Percentiles rank a stretch among this genome's conserved stretches.
phyloP scores from a whole-genome alignment of 2,113 vertebrate genomes.

The Oenanthe melanoleuca region DNA sequence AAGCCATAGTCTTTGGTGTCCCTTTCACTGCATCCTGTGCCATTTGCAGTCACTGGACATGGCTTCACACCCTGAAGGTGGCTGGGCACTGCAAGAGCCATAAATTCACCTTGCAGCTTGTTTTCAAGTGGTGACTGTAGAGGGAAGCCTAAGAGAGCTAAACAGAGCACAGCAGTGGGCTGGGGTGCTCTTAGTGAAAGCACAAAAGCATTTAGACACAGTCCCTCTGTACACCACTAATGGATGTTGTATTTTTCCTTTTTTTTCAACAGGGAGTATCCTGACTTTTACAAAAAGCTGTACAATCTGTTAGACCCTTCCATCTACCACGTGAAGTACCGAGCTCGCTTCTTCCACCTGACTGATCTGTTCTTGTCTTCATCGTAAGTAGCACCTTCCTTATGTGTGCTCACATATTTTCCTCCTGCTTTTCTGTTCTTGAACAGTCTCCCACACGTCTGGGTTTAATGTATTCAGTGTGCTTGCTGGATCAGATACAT shows the following conservation, averaged over 20 bases:
- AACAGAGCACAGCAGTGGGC: neutral
- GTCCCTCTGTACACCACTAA: neutral
- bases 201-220: neutral
- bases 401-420: neutral
- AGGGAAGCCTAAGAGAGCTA: neutral
- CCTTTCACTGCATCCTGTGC: neutral
- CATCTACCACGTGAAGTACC: slow-evolving; percentile 91
- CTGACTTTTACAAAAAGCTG: slow-evolving; percentile 94
- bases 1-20: neutral
- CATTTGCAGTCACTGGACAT: neutral
- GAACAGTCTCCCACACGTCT: neutral
- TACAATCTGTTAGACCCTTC: slow-evolving; percentile 91
- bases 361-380: slow-evolving; percentile 91
- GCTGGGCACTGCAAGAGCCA: neutral
- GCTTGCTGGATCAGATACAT: neutral
- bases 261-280: slow-evolving; percentile 84
- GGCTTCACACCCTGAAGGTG: neutral
- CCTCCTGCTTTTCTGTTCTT: neutral
- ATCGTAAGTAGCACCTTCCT: slow-evolving; percentile 79
- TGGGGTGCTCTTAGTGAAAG: neutral
- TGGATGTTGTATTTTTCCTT: neutral
- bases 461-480: neutral
- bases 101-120: neutral
- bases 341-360: slow-evolving; percentile 92
- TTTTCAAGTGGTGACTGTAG: neutral